A percentile compares a stretch with the other conserved stretches of the same genome.
These are phyloP conservation scores for Nasonovia ribisnigri DNA, from an alignment of 2,888 invertebrate genomes.

Conservation along the genomic window DNA sequence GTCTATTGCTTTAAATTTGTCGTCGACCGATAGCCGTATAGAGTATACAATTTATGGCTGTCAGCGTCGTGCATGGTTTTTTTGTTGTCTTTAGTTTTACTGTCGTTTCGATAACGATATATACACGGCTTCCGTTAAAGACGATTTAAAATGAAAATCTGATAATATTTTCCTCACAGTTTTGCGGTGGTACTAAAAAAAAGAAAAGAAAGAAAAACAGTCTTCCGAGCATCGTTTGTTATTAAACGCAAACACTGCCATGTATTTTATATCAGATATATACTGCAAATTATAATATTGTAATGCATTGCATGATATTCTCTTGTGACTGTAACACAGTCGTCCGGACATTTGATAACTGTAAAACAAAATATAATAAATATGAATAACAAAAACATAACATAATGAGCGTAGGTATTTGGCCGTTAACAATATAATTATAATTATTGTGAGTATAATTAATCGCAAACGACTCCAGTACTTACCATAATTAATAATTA, in stretches of 20 bases:
- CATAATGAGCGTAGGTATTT: neutral
- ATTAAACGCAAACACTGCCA: neutral
- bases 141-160: neutral
- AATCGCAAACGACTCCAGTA: neutral
- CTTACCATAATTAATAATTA: too few species aligned
- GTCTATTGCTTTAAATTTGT: neutral
- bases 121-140: neutral
- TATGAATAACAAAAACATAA: neutral
- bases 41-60: neutral
- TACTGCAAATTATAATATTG: neutral
- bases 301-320: neutral
- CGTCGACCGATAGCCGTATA: neutral
- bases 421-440: neutral
- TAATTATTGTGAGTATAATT: neutral
- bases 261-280: neutral
- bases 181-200: neutral
- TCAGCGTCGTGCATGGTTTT: neutral
- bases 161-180: neutral
- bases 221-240: neutral
- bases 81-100: neutral
- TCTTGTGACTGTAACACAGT: neutral
- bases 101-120: neutral
- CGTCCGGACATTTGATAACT: neutral
- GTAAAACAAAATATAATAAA: neutral
- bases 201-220: neutral